phyloP scores from a whole-genome alignment of 92 coral and sea anemone species.

The Siderastrea radians region DNA sequence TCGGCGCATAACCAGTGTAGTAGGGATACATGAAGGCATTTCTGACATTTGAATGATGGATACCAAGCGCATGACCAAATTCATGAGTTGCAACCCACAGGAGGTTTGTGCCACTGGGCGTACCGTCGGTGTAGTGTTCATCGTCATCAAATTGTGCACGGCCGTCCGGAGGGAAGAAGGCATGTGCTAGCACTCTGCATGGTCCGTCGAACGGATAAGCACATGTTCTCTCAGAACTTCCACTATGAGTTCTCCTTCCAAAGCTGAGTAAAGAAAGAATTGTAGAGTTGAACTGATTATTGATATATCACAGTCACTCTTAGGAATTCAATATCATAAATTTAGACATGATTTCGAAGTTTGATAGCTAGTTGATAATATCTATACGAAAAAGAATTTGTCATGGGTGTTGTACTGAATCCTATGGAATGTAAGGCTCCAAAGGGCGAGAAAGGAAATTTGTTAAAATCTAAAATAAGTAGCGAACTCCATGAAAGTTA shows the following conservation, averaged over 20 bases:
- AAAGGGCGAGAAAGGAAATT: too few species aligned
- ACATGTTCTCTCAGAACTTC: slow-evolving; percentile 64
- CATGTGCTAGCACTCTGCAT: slow-evolving; percentile 85
- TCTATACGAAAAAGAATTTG: too few species aligned
- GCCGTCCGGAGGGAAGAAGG: slow-evolving; percentile 87
- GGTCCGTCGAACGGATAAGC: slow-evolving; percentile 82
- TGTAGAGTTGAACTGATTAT: background rate
- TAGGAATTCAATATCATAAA: background rate
- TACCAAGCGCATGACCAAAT: slow-evolving; percentile 88
- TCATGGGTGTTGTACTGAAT: too few species aligned
- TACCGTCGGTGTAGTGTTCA: slow-evolving; percentile 78
- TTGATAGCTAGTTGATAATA: too few species aligned
- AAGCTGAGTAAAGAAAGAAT: slow-evolving; percentile 38
- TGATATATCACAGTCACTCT: background rate
- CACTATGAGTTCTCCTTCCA: slow-evolving; percentile 71
- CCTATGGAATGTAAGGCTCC: too few species aligned
- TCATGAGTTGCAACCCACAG: slow-evolving; percentile 94
- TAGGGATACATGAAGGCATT: slow-evolving; percentile 90
- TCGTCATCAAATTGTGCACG: slow-evolving; percentile 94
- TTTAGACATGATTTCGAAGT: too few species aligned
- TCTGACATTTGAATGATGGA: slow-evolving; percentile 83
- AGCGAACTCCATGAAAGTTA: too few species aligned
- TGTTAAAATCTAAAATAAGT: too few species aligned
- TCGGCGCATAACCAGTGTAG: slow-evolving; percentile 81
- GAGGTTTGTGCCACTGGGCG: slow-evolving; percentile 74